Percentiles rank a stretch among this genome's conserved stretches.
phyloP scores from a whole-genome alignment of 1,140 invertebrate genomes.

The Amphibalanus amphitrite region DNA sequence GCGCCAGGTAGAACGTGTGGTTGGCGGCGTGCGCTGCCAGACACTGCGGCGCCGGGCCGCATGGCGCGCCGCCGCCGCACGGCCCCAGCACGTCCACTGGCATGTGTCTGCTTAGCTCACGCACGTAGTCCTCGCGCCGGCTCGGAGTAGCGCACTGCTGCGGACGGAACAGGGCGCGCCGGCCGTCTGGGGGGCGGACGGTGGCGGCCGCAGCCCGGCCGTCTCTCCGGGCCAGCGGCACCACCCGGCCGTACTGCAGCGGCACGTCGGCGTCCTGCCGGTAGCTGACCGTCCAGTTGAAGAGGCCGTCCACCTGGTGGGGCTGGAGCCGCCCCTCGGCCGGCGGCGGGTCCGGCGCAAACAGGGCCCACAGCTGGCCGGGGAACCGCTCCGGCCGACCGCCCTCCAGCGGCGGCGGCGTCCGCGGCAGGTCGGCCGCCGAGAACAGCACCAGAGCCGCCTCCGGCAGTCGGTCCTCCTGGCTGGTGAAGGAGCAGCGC shows the following conservation, averaged over 20 bases:
- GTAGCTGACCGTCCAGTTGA: conserved; percentile 33
- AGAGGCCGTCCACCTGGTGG: conserved; percentile 16
- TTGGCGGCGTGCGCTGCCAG: no score
- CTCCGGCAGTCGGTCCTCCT: no score
- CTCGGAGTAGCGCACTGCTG: conserved; percentile 36
- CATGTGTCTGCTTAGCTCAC: conserved; percentile 36
- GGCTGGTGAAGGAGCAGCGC: no score
- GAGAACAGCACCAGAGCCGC: no score
- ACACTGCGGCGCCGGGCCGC: no score
- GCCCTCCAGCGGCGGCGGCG: no score
- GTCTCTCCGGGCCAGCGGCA: no score
- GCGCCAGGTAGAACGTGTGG: no score
- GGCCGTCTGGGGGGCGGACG: no score
- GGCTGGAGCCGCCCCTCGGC: background rate
- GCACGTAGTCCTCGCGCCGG: conserved; percentile 34
- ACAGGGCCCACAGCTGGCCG: conserved; percentile 2
- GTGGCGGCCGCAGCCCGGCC: no score
- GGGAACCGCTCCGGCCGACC: background rate
- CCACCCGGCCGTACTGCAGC: conserved; percentile 10
- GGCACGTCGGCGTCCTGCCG: conserved; percentile 24
- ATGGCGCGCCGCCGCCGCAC: conserved; percentile 26
- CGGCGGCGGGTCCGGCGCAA: background rate
- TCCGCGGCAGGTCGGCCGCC: no score
- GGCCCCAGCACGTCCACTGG: conserved; percentile 48
- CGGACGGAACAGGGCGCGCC: no score